Base-by-base conservation (phyloP, 2,797 vertebrate species). In the Podarcis siculus region DNA sequence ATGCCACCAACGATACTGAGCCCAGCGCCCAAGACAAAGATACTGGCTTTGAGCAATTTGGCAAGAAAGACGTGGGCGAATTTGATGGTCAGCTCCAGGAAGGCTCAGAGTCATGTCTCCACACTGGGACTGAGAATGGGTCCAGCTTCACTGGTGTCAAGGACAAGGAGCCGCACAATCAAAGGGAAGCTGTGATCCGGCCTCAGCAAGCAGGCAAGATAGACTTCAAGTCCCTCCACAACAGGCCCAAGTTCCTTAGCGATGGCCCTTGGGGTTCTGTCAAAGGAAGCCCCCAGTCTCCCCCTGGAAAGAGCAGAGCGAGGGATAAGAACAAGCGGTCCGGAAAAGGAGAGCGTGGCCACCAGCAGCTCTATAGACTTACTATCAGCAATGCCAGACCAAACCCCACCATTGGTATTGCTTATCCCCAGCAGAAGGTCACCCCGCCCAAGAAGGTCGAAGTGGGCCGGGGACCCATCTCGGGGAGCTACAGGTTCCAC, bases 131-230 rank as follows among this genome's bases (percentile, higher is more conserved):
- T 86, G 94, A 95, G 90, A 87, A 69, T 17, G 21, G 91, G 2
- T 79, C 95, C 64, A 93, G 95, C 23, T 93, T 96, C 73, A 64
- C 89, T 19, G 2, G 95, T 95, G 92, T 97, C 91, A 98, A 97
- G 94, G 97, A 98, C 87, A 96, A 96, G 94, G 98, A 98, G 89
- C 96, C 95, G 92, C 96, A 97, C n/a, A 97, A 97, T 92, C 98
- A 99, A 94, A 97, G 98, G 80, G 98, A 99, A 95, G 98, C 98
- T 83, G 97, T 98, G 87, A 98, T 98, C 95, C 97, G 97, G 94
- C 98, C 97, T 2, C 98, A 98, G 95, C 98, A 98, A 93, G 95
- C 97, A 1, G 97, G 98, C 30, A 98, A 98, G 92, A 98, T 98
- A 73, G 98, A 98, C 95, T 98, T 98, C 95, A 98, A 97, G 93